Percentiles rank a stretch among this genome's conserved stretches.
Evolutionary conservation across 2,113 vertebrate species (phyloP).

Genomic region (Tragelaphus scriptus): DNA sequence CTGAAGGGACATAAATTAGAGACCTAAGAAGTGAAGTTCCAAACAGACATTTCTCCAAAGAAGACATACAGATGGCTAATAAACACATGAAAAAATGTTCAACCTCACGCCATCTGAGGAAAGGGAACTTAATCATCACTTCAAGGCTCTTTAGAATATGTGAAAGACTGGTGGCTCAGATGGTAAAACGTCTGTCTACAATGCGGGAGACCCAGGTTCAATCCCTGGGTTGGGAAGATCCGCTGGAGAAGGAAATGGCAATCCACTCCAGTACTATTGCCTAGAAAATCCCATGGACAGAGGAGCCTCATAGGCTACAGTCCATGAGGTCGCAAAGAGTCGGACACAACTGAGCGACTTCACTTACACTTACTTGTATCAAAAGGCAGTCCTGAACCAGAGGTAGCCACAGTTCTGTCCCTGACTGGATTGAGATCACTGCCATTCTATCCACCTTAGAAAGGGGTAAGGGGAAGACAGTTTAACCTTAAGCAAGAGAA

Average conservation of each 20-base stretch:
- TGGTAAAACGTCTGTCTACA: too few relatives aligned
- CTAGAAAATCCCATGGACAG: too few relatives aligned
- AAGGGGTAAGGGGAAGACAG: background rate
- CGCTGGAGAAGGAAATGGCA: too few relatives aligned
- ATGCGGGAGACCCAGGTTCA: too few relatives aligned
- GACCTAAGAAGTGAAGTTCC: background rate
- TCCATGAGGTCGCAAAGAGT: too few relatives aligned
- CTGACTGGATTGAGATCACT: background rate
- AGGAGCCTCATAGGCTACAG: too few relatives aligned
- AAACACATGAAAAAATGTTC: background rate
- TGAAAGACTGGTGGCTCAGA: background rate
- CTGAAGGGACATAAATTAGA: slow-evolving; percentile 30
- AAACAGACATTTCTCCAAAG: background rate
- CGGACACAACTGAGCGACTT: too few relatives aligned
- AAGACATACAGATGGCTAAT: background rate
- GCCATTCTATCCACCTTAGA: background rate
- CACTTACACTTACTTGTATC: background rate
- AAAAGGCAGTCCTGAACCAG: background rate
- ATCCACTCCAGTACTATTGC: too few relatives aligned
- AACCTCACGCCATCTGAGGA: background rate
- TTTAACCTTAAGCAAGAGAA: background rate
- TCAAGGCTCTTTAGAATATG: background rate
- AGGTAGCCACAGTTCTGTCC: background rate
- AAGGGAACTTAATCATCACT: background rate
- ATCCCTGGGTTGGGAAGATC: too few relatives aligned